Conservation (phyloP, 2,113 vertebrate species). For the Phaethon lepturus region DNA sequence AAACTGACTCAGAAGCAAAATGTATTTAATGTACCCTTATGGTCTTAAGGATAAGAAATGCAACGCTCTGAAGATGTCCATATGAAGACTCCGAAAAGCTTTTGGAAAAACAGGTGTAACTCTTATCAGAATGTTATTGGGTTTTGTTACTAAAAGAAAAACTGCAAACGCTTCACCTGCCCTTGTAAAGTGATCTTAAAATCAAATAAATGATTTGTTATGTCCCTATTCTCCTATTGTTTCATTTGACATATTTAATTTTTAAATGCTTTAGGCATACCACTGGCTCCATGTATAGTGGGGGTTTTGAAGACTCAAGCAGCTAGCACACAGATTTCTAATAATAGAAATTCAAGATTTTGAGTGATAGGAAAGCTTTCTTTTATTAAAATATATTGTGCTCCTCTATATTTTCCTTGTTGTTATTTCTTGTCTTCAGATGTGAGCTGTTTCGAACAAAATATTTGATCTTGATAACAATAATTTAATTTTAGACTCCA, state of each 20-base stretch:
- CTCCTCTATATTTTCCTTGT: background rate
- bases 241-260: background rate
- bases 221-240: background rate
- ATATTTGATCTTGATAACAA: background rate
- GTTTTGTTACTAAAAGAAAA: background rate
- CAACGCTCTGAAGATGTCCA: background rate
- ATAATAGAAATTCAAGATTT: background rate
- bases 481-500: conserved; percentile 4
- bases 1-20: background rate
- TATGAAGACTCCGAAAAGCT: background rate
- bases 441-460: background rate
- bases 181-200: background rate
- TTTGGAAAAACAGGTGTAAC: background rate
- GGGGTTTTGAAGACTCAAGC: background rate
- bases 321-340: background rate
- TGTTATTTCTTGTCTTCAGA: background rate
- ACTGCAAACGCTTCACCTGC: background rate
- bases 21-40: background rate
- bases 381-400: background rate
- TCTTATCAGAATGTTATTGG: background rate
- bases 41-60: background rate
- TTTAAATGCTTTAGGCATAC: background rate
- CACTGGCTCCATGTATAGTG: background rate
- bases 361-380: background rate
- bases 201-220: background rate